Conservation (phyloP, 2,888 invertebrate genomes). For the Zygogramma bicolorata region DNA sequence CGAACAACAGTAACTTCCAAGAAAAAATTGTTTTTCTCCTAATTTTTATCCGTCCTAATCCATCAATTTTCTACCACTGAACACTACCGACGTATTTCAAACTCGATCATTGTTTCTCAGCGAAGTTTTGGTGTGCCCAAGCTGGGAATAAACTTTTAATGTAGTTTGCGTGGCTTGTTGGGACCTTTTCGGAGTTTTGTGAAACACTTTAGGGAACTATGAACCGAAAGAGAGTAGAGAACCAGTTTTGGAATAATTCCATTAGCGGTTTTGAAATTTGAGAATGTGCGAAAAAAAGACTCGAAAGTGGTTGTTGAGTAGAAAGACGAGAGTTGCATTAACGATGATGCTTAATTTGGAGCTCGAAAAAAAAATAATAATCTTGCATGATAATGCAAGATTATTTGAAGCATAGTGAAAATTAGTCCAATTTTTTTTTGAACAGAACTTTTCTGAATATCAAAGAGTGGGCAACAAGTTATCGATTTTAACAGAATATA, state of each 20-base stretch:
- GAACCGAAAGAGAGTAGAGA: not conserved
- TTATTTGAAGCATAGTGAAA: too few species aligned
- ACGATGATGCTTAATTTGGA: too few species aligned
- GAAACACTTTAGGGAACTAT: slow-evolving; percentile 10
- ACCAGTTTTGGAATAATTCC: not conserved
- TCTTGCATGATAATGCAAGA: too few species aligned
- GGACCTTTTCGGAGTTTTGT: slow-evolving; percentile 1
- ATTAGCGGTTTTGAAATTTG: not conserved
- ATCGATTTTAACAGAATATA: too few species aligned
- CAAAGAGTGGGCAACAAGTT: too few species aligned
- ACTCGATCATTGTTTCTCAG: slow-evolving; percentile 5
- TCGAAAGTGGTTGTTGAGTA: not conserved
- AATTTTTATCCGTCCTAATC: not conserved
- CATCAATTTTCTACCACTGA: not conserved
- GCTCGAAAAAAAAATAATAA: too few species aligned
- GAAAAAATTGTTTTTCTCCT: not conserved
- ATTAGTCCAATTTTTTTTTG: too few species aligned
- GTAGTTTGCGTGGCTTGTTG: slow-evolving; percentile 21
- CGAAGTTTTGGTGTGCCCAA: not conserved
- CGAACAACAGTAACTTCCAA: too few species aligned
- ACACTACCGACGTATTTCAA: not conserved
- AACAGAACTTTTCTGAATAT: too few species aligned
- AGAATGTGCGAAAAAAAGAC: not conserved
- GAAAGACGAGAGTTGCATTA: not conserved
- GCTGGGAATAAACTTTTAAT: slow-evolving; percentile 32